These are phyloP conservation scores for Pantherophis alleghaniensis DNA, from an alignment of 2,797 vertebrate genomes.

Conservation along the genomic window DNA sequence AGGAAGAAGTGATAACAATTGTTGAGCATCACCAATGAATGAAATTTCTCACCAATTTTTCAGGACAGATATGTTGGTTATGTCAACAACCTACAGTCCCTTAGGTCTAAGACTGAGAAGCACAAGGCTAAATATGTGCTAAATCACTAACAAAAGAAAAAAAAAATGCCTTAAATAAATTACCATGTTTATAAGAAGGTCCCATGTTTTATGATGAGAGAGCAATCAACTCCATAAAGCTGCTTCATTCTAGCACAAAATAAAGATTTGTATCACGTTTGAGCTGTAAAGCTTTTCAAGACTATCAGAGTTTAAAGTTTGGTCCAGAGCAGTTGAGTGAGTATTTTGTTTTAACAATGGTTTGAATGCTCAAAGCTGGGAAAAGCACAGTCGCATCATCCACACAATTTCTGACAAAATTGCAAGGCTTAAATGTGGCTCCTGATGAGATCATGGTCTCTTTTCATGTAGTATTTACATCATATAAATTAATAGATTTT, in stretches of 20 bases:
- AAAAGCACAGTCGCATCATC: background rate
- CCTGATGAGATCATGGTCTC: background rate
- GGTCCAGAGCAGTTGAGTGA: background rate
- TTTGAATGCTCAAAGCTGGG: background rate
- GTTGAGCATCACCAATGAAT: background rate
- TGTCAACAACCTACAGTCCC: background rate
- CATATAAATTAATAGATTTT: background rate
- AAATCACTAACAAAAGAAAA: background rate
- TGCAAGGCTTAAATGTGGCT: background rate
- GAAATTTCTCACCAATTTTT: background rate
- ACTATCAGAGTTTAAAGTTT: background rate
- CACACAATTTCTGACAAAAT: background rate
- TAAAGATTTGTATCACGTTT: background rate
- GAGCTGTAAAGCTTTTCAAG: background rate
- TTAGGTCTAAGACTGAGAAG: background rate
- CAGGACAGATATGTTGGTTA: background rate
- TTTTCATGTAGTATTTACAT: background rate
- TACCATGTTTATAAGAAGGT: background rate
- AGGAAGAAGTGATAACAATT: background rate
- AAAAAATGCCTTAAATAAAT: background rate
- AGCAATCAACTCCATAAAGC: background rate
- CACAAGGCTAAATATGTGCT: background rate
- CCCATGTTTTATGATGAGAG: background rate
- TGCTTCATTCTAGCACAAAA: background rate
- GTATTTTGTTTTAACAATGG: background rate